Evolutionary conservation across 92 coral and sea anemone species (phyloP).

Genomic region (Zoanthus sansibaricus): DNA sequence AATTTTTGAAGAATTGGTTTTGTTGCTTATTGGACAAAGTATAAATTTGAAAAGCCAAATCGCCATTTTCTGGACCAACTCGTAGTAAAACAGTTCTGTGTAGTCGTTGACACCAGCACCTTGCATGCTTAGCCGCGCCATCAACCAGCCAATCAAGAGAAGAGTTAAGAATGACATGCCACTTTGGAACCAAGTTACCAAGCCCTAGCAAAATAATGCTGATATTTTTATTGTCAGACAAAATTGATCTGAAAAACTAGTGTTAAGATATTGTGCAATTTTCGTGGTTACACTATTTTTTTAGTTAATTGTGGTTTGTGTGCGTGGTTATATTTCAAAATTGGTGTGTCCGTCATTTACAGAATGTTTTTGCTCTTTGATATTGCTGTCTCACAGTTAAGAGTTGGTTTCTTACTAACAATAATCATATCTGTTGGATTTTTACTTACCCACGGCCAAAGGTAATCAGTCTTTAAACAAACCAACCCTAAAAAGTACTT

Average conservation of each 20-base stretch:
- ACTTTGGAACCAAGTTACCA: constrained; percentile 89
- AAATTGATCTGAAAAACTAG: neutral
- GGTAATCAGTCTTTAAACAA: too few species aligned
- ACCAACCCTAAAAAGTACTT: too few species aligned
- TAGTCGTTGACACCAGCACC: constrained; percentile 76
- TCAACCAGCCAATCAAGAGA: constrained; percentile 91
- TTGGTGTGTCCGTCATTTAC: too few species aligned
- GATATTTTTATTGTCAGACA: constrained; percentile 5
- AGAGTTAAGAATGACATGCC: constrained; percentile 86
- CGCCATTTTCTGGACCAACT: neutral
- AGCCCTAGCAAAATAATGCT: constrained; percentile 50
- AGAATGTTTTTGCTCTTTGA: too few species aligned
- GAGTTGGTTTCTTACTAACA: too few species aligned
- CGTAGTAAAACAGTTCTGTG: neutral
- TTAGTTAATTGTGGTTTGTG: too few species aligned
- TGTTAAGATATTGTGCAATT: neutral
- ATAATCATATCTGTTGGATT: too few species aligned
- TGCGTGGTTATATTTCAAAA: too few species aligned
- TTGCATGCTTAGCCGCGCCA: constrained; percentile 85
- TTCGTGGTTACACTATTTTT: neutral
- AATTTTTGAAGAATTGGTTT: too few species aligned
- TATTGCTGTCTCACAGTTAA: too few species aligned
- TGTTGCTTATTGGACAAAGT: too few species aligned
- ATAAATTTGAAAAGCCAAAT: neutral
- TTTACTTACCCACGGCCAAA: too few species aligned